Percentiles rank a stretch among this genome's conserved stretches.
Conservation (phyloP, 2,113 vertebrate species). For the Scalopus aquaticus region DNA sequence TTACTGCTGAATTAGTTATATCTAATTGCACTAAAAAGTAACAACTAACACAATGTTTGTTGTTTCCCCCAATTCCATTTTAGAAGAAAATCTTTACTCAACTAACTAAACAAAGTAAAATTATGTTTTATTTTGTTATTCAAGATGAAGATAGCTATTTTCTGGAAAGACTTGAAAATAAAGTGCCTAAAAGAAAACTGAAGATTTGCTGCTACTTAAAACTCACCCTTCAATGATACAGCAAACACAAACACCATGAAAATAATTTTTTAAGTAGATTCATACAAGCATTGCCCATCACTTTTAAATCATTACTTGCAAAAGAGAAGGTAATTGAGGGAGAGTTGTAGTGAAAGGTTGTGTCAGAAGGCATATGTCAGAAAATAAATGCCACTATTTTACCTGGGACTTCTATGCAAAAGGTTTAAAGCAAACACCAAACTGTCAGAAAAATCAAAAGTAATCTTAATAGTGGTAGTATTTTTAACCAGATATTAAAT, state of each 20-base stretch:
- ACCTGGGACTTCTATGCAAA: background rate
- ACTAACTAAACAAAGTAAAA: constrained; percentile 5
- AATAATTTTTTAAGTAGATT: background rate
- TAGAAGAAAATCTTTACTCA: constrained; percentile 6
- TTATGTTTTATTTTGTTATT: background rate
- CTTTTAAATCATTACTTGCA: constrained; percentile 38
- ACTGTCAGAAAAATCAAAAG: background rate
- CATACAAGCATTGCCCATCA: background rate
- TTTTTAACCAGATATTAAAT: constrained; percentile 36
- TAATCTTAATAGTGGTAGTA: constrained; percentile 8
- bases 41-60: background rate
- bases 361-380: background rate
- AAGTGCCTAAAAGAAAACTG: background rate
- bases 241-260: constrained; percentile 1
- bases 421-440: constrained; percentile 42
- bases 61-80: background rate
- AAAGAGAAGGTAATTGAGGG: background rate
- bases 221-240: constrained; percentile 4
- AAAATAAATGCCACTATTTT: constrained; percentile 36
- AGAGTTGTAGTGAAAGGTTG: background rate
- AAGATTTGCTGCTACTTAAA: background rate
- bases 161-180: background rate
- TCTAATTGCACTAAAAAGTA: constrained; percentile 28
- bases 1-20: constrained; percentile 25
- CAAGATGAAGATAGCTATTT: background rate